These are phyloP conservation scores for Siniperca chuatsi DNA, from an alignment of 2,113 vertebrate species.

Conservation along the genomic window DNA sequence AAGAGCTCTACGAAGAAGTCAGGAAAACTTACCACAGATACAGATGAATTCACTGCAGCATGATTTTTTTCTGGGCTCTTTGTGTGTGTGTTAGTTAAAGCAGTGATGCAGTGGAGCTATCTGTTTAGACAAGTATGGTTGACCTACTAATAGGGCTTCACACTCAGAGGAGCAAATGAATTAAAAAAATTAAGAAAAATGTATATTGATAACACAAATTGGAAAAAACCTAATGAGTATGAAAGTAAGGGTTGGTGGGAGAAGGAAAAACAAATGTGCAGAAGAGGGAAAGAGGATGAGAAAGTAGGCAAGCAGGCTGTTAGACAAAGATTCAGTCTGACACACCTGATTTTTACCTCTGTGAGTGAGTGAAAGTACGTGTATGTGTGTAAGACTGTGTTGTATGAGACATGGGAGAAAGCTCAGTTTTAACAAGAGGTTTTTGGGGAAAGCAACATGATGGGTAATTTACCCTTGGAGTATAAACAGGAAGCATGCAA, in stretches of 20 bases:
- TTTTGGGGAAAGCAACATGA: not conserved
- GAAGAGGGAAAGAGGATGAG: not conserved
- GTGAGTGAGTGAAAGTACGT: not conserved
- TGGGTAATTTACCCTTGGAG: not conserved
- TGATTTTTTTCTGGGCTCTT: not conserved
- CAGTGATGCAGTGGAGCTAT: not conserved
- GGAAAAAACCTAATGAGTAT: not conserved
- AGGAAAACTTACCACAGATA: not conserved
- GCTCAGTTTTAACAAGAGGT: not conserved
- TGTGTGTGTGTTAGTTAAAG: conserved; percentile 4
- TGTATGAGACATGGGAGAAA: not conserved
- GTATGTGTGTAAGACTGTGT: not conserved
- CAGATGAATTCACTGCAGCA: not conserved
- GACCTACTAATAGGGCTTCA: not conserved
- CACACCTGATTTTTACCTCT: conserved; percentile 16
- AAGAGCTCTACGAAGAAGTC: not conserved
- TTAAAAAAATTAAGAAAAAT: not conserved
- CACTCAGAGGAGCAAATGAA: not conserved
- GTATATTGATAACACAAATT: not conserved
- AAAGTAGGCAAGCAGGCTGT: not conserved
- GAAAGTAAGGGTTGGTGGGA: not conserved
- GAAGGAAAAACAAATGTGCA: not conserved
- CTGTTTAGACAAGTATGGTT: not conserved
- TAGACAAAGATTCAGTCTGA: conserved; percentile 41
- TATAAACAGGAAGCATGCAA: not conserved